Base-by-base conservation (phyloP, 1,140 invertebrate species). In the Metaphire vulgaris region DNA sequence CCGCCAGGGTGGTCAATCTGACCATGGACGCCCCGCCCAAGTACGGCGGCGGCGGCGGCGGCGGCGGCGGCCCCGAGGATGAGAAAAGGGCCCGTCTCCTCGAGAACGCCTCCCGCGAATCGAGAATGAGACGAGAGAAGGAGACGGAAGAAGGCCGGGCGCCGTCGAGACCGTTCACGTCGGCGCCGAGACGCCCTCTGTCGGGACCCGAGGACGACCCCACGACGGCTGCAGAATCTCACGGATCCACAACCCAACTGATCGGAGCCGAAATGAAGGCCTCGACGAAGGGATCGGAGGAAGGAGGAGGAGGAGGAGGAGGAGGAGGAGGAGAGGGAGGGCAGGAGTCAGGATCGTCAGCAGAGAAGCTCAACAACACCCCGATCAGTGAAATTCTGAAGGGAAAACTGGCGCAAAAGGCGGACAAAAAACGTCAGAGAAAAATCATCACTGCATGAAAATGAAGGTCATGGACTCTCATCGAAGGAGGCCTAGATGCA, bases 341-440 rank as follows among this genome's bases (percentile, higher is more conserved):
- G 41, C 33, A 30, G 32, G 56, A 41, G 72, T 1, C 72, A 21
- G 72, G 72, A 28, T 41, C 26, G 72, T 73, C 72, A 15, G n/a
- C n/a, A n/a, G n/a, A n/a, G n/a, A n/a, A n/a, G n/a, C n/a, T n/a
- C n/a, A n/a, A n/a, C n/a, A n/a, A n/a, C n/a, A n/a, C n/a, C n/a
- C n/a, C n/a, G n/a, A 73, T 73, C 28, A 73, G 56, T n/a, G 72
- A 73, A 73, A 73, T 73, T 41, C 41, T 73, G 2, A 33, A 34
- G 14, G n/a, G n/a, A 1, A 73, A 73, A 64, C 28, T 73, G 72
- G 72, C 30, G 28, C 30, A 73, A 64, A 31, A 73, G 34, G 72
- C 72, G 16, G 41, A 73, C 72, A 73, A 73, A 34, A 73, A 73
- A 30, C 33, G 41, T 6, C 72, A 32, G 32, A 73, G 41, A 33